A percentile compares a stretch with the other conserved stretches of the same genome.
Conservation (phyloP, 2,888 invertebrate species). For the Leucophenga montana region DNA sequence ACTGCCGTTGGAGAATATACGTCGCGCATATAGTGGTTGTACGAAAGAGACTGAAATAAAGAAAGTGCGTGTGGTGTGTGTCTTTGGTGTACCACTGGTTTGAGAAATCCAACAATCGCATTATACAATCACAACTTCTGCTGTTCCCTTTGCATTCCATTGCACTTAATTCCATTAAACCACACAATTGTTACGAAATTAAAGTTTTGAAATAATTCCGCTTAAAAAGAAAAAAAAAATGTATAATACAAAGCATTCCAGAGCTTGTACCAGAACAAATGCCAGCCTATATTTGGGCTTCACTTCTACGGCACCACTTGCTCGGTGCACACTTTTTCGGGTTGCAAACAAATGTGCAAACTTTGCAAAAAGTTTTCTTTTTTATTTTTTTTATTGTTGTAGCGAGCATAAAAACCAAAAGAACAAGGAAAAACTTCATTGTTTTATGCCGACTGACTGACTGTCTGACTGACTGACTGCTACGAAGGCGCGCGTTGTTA, state of each 20-base stretch:
- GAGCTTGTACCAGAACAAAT: neutral
- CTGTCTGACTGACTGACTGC: too few species aligned
- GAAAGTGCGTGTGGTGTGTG: too few species aligned
- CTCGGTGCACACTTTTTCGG: neutral
- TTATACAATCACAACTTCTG: too few species aligned
- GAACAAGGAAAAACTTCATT: slow-evolving; percentile 3
- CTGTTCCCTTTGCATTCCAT: too few species aligned
- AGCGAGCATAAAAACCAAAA: neutral
- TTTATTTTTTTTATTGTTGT: neutral
- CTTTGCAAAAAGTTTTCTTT: neutral
- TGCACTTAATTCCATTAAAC: slow-evolving; percentile 2
- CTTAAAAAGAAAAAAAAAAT: neutral
- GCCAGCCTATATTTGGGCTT: neutral
- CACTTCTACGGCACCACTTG: too few species aligned
- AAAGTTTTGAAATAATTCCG: too few species aligned
- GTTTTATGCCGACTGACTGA: neutral
- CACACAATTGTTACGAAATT: neutral
- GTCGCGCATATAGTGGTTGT: too few species aligned
- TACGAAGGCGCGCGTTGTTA: too few species aligned
- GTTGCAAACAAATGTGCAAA: slow-evolving; percentile 6
- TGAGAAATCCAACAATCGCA: too few species aligned
- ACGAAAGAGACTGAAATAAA: too few species aligned
- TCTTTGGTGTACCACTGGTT: too few species aligned
- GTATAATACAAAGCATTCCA: neutral
- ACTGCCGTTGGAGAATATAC: too few species aligned